Conservation (phyloP, 2,113 vertebrate species). For the Pygoscelis adeliae region DNA sequence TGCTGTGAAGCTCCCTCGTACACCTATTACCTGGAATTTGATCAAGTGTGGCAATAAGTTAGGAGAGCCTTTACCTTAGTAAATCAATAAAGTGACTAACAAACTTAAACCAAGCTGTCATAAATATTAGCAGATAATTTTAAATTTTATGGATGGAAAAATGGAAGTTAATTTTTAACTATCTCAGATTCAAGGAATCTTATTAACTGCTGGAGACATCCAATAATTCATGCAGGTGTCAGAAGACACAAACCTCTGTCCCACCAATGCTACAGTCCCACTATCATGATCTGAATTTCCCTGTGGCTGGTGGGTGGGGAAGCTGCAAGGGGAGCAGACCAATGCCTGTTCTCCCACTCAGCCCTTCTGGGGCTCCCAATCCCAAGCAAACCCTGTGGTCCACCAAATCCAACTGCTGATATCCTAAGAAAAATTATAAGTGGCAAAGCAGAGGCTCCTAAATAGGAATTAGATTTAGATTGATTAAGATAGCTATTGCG, state of each 20-base stretch:
- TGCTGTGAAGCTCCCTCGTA: neutral
- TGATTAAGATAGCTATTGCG: slow-evolving; percentile 7
- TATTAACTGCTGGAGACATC: neutral
- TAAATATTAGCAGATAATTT: neutral
- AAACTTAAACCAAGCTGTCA: neutral
- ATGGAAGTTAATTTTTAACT: neutral
- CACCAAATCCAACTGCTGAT: neutral
- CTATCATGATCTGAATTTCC: neutral
- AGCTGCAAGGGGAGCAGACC: neutral
- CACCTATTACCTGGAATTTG: neutral
- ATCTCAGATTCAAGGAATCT: neutral
- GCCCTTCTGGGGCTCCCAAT: neutral
- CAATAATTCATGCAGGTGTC: neutral
- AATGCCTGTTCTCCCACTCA: neutral
- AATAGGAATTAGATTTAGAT: slow-evolving; percentile 28
- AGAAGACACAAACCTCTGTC: neutral
- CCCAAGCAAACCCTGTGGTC: neutral
- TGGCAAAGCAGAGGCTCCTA: neutral
- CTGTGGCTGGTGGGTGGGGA: neutral
- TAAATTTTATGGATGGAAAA: neutral
- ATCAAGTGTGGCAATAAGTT: neutral
- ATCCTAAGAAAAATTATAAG: neutral
- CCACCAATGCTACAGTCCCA: neutral
- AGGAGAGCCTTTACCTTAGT: neutral
- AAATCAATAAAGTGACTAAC: neutral